Percentiles rank a stretch among this genome's conserved stretches.
These are phyloP conservation scores for Julus scandinavius DNA, from an alignment of 2,888 invertebrate species.

Conservation along the genomic window DNA sequence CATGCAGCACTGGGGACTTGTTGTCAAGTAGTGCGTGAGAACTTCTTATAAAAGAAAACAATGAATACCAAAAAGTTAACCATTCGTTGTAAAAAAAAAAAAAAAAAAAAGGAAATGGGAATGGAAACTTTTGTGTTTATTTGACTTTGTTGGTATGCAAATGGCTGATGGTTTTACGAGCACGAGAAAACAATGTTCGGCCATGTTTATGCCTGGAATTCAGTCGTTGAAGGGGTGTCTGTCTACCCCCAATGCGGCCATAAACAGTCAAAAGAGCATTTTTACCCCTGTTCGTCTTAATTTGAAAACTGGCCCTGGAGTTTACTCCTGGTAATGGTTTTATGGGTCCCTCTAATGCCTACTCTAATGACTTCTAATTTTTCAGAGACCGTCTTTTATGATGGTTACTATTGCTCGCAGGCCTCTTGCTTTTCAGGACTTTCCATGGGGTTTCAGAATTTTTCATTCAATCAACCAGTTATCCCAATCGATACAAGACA, in stretches of 20 bases:
- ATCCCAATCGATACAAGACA: too few species aligned
- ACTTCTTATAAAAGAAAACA: constrained; percentile 50
- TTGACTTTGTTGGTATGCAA: constrained; percentile 51
- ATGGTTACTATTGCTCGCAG: not conserved
- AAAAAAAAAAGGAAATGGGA: constrained; percentile 44
- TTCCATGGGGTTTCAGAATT: too few species aligned
- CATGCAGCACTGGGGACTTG: constrained; percentile 16
- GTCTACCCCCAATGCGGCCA: not conserved
- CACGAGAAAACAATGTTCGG: constrained; percentile 46
- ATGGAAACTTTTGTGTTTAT: constrained; percentile 51
- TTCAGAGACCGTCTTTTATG: not conserved
- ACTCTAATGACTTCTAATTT: constrained; percentile 37
- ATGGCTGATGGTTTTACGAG: constrained; percentile 49
- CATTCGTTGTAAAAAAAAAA: not conserved
- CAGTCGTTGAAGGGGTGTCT: constrained; percentile 43
- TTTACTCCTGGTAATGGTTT: constrained; percentile 22
- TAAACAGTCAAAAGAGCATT: not conserved
- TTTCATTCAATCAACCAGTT: too few species aligned
- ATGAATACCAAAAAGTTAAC: constrained; percentile 51
- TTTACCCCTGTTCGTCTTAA: not conserved
- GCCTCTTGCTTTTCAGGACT: too few species aligned
- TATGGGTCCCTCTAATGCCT: constrained; percentile 15
- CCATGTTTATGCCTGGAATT: constrained; percentile 44
- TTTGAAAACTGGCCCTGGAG: constrained; percentile 36
- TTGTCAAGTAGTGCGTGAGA: constrained; percentile 53